Evolutionary conservation across 2,797 vertebrate species (phyloP), one percentile per base, ranked within the genome.

Genomic region (Oreochromis mossambicus): DNA sequence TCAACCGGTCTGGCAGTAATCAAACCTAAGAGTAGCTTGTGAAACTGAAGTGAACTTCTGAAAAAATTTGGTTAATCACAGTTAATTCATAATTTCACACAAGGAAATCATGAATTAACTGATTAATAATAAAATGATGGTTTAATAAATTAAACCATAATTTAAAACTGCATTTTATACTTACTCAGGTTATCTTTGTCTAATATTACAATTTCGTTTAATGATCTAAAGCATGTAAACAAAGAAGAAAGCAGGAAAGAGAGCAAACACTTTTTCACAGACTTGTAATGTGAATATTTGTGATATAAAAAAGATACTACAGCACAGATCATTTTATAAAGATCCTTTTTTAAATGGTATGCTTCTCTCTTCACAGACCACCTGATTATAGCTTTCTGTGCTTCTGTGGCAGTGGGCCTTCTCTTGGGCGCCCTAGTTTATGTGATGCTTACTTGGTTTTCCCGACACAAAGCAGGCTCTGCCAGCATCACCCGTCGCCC

Each of bases 321-420:
- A 61, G 3, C 6, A 75, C 3, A 1, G 26, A 77, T 8, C 2
- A 11, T 26, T 70, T 70, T 29, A 32, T 70, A 78, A 82, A 32
- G 26, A 63, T 29, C 63, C 26, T 1, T 32, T 79, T 79, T 63
- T 0, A 15, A 70, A 63, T 46, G 21, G 41, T 73, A 32, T 80
- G 15, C 82, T 50, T 89, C 36, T 90, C 13, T 91, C 78, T 87
- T 82, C 73, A 32, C 94, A 99, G 98, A 96, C 77, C 96, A 97
- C 63, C 93, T 99, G 85, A 96, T 98, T 51, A 97, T 97, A 91
- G 98, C 98, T 78, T 99, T 99, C 96, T 97, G 97, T 8, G 96
- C 99, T 81, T 99, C 99, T 73, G 95, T 99, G 94, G 95, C 95
- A 8, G 97, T 99, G 54, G 98, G 98, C 52, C 95, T 99, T 6